A percentile compares a stretch with the other conserved stretches of the same genome.
Conservation (phyloP, 92 coral and sea anemone species). For the Bergia sp. region DNA sequence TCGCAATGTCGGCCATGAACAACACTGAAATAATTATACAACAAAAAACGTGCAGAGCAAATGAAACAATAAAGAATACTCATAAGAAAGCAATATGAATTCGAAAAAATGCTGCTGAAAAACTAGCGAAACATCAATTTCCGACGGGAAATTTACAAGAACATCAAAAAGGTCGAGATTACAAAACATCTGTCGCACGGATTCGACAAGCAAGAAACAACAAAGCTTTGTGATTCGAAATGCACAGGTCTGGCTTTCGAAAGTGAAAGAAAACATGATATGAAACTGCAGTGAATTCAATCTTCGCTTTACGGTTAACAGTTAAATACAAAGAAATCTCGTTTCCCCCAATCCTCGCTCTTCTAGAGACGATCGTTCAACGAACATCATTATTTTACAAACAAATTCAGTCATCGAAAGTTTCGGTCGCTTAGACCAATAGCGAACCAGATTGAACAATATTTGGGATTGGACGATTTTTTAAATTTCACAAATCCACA, state of each 20-base stretch:
- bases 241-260: not conserved
- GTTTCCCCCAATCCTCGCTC: constrained; percentile 53
- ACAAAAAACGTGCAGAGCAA: not conserved
- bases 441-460: constrained; percentile 82
- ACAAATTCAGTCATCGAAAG: constrained; percentile 84
- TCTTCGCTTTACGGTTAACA: constrained; percentile 1
- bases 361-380: constrained; percentile 33
- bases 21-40: not conserved
- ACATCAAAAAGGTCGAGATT: not conserved
- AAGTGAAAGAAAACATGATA: not conserved
- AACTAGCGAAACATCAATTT: not conserved
- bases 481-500: constrained; percentile 85
- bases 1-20: not conserved
- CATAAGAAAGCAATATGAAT: not conserved
- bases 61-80: not conserved
- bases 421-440: constrained; percentile 86
- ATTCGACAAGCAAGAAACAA: constrained; percentile 23
- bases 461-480: constrained; percentile 94
- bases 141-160: constrained; percentile 12
- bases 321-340: constrained; percentile 13
- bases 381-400: constrained; percentile 83
- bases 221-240: constrained; percentile 6
- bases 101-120: not conserved
- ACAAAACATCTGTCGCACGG: constrained; percentile 47
- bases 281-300: not conserved